Evolutionary conservation across 2,797 vertebrate genomes (phyloP).

Genomic region (Gambusia yucatana): DNA sequence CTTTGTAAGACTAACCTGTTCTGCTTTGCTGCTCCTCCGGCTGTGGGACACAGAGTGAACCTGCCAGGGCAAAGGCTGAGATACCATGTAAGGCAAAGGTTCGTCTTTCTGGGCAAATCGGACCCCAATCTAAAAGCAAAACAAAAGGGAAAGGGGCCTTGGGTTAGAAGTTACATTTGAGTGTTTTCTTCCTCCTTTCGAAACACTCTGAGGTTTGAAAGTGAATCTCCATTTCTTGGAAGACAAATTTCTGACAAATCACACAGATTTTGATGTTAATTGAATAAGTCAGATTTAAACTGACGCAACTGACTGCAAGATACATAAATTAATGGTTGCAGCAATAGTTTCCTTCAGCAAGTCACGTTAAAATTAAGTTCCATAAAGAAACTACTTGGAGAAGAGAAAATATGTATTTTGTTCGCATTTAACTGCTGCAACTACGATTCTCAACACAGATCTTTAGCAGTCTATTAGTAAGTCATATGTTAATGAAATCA

Average conservation of each 20-base stretch:
- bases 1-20: slow-evolving; percentile 77
- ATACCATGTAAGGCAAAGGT: slow-evolving; percentile 83
- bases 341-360: background rate
- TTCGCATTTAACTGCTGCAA: background rate
- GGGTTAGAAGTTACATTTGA: background rate
- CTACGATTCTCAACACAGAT: background rate
- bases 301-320: background rate
- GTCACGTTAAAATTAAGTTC: too few relatives aligned
- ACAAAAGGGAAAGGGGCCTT: fast-evolving
- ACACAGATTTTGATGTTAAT: background rate
- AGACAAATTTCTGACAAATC: background rate
- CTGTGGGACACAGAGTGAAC: slow-evolving; percentile 86
- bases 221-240: too few relatives aligned
- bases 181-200: background rate
- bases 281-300: background rate
- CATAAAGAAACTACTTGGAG: background rate
- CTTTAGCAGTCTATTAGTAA: background rate
- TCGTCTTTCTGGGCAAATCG: slow-evolving; percentile 70
- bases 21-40: slow-evolving; percentile 82
- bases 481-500: slow-evolving; percentile 1
- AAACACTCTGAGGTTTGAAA: background rate
- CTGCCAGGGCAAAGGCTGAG: slow-evolving; percentile 90
- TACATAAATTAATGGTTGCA: background rate
- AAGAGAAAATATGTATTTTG: background rate
- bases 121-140: slow-evolving; percentile 68